These are phyloP conservation scores for Erpetoichthys calabaricus DNA, from an alignment of 2,797 vertebrate species.

Conservation along the genomic window DNA sequence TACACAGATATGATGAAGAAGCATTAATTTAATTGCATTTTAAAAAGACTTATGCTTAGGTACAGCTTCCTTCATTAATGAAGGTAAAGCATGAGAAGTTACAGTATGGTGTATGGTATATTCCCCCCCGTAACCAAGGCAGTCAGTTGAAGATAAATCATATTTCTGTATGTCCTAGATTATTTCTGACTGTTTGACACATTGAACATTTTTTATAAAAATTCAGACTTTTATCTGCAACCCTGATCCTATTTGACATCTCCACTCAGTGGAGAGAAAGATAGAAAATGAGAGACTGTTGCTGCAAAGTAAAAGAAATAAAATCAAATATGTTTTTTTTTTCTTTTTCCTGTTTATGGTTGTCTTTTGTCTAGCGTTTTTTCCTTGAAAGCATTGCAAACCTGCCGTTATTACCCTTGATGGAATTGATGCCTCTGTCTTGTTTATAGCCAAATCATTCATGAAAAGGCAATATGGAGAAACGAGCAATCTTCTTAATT, in stretches of 20 bases:
- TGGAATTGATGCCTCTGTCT: neutral
- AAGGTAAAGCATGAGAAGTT: no score
- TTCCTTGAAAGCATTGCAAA: constrained; percentile 2
- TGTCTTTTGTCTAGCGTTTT: neutral
- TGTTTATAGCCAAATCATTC: constrained; percentile 1
- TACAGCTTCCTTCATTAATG: no score
- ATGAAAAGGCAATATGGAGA: neutral
- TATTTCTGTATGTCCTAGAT: constrained; percentile 2
- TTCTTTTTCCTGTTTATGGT: neutral
- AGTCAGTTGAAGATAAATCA: neutral
- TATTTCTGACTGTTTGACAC: neutral
- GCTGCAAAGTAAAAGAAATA: neutral
- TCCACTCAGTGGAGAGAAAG: neutral
- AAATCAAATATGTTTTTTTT: neutral
- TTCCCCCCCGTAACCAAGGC: no score
- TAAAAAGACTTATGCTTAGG: no score
- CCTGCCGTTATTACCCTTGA: neutral
- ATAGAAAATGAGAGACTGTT: no score
- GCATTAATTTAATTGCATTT: no score
- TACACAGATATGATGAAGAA: no score
- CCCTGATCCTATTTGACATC: neutral
- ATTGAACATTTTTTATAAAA: neutral
- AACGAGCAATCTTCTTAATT: neutral
- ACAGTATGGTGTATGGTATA: no score
- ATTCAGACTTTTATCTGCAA: neutral